Percentiles rank a stretch among this genome's conserved stretches.
These are phyloP conservation scores for Poecilia latipinna DNA, from an alignment of 2,113 vertebrate genomes.

Conservation along the genomic window DNA sequence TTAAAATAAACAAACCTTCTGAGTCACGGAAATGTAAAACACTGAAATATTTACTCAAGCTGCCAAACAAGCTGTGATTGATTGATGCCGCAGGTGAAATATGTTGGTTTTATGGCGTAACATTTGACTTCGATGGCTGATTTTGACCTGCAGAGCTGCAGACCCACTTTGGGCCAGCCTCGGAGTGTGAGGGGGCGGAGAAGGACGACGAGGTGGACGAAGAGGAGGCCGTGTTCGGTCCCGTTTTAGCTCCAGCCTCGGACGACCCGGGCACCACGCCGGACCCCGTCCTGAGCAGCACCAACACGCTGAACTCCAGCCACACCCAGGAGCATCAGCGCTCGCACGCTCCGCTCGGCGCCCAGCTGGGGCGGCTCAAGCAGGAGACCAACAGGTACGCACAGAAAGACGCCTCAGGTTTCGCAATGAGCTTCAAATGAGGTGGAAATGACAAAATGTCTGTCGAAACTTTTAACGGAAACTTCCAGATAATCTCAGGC, in stretches of 20 bases:
- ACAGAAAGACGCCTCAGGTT: neutral
- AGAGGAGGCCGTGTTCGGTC: conserved; percentile 75
- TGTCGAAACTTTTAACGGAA: too few species aligned
- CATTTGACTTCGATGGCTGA: neutral
- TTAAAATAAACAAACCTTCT: neutral
- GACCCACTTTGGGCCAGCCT: conserved; percentile 87
- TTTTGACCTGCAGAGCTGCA: conserved; percentile 81
- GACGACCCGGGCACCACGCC: conserved; percentile 62
- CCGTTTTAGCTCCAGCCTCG: conserved; percentile 38
- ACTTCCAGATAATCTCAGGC: neutral
- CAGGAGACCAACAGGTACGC: conserved; percentile 86
- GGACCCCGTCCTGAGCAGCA: conserved; percentile 21
- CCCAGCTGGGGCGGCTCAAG: conserved; percentile 85
- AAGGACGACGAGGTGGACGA: conserved; percentile 86
- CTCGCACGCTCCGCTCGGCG: conserved; percentile 78
- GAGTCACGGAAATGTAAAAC: neutral
- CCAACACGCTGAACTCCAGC: conserved; percentile 62
- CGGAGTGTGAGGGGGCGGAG: conserved; percentile 85
- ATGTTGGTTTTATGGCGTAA: neutral
- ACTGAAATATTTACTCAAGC: neutral
- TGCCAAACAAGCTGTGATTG: neutral
- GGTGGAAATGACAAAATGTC: neutral
- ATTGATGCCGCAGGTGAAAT: neutral
- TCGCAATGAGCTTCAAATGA: neutral
- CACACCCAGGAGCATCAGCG: conserved; percentile 75